A percentile compares a stretch with the other conserved stretches of the same genome.
Conservation (phyloP, 1,140 invertebrate genomes). For the Globodera rostochiensis region DNA sequence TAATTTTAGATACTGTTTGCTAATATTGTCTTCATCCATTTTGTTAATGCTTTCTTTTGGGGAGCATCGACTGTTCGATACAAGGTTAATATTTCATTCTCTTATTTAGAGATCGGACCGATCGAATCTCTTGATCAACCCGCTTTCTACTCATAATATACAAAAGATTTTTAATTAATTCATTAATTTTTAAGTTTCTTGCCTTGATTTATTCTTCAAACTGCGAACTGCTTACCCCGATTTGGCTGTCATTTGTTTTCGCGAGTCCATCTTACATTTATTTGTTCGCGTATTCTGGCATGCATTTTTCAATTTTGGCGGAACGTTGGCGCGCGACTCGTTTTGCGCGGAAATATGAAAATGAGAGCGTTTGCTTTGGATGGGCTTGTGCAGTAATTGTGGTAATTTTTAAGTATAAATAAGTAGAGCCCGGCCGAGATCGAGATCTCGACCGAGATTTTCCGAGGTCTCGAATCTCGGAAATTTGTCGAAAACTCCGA, state of each 20-base stretch:
- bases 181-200: not conserved
- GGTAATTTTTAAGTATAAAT: not conserved
- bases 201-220: not conserved
- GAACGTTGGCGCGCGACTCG: conserved; percentile 16
- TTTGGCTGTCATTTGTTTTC: conserved; percentile 13
- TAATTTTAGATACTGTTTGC: not conserved
- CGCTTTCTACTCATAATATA: too few species aligned
- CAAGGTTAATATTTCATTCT: not conserved
- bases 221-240: conserved; percentile 5
- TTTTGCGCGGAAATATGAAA: conserved; percentile 16
- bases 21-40: not conserved
- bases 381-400: not conserved
- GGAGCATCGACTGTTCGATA: not conserved
- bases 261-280: conserved; percentile 12
- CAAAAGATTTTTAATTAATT: too few species aligned
- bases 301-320: conserved; percentile 18
- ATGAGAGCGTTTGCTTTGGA: not conserved
- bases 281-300: conserved; percentile 12
- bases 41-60: not conserved
- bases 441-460: too few species aligned
- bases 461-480: too few species aligned
- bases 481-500: too few species aligned
- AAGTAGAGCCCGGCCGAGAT: too few species aligned
- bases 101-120: too few species aligned
- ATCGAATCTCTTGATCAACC: too few species aligned